Evolutionary conservation across 2,888 invertebrate species (phyloP), one percentile per base, ranked within the genome.

Genomic region (Hedya salicella): DNA sequence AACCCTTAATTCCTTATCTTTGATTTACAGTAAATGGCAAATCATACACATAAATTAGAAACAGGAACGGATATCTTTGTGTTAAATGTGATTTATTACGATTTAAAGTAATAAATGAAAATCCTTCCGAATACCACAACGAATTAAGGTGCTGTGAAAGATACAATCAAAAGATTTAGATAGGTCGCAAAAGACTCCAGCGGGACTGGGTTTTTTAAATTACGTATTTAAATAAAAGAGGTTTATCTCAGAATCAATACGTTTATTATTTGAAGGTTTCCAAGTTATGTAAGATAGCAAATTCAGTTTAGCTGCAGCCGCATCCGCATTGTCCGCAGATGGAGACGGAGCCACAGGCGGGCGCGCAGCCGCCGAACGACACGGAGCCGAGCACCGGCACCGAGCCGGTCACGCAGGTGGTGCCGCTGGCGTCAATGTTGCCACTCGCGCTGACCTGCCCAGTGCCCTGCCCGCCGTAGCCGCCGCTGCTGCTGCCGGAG

Each of bases 321-420:
- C 69, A 69, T 6, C 65, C 62, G 46, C 68, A 68, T 30, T 65
- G 62, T 44, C 70, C 70, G 19, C 48, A 21, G 39, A 70, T 63
- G 17, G 66, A 52, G 17, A 67, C 53, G 53, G 25, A 54, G 9
- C 62, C 62, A 13, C 9, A 32, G n/a, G 60, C 53, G 13, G 48
- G 42, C 6, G 46, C 11, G 19, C 36, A 19, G 19, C 60, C 53
- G 25, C 46, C 16, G 48, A 66, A 60, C 17, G 21, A 16, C 1
- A 66, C 61, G 9, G 13, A 2, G 63, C 68, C 61, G 30, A 61
- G 52, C 40, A 57, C 50, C 44, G 57, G 50, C 42, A 65, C 50
- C 4, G 32, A 6, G 11, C 59, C 57, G 16, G 21, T 14, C 6
- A 61, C 53, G 9, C 21, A 13, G n/a, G 60, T 61, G 1, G 16